phyloP scores from a whole-genome alignment of 2,113 vertebrate species.

The Limnothrissa miodon region DNA sequence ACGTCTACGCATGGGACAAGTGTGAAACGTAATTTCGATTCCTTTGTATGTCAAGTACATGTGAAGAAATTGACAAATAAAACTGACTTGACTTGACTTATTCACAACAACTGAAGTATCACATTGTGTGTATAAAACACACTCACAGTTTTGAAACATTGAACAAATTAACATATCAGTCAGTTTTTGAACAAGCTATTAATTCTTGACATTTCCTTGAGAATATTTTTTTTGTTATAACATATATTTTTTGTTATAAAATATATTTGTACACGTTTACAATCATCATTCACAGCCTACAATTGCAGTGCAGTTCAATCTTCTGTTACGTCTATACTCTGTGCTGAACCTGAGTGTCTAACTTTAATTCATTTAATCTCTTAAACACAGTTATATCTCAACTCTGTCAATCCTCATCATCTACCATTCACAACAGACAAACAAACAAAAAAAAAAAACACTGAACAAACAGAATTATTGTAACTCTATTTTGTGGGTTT shows the following conservation, averaged over 20 bases:
- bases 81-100: no score
- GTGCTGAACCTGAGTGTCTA: no score
- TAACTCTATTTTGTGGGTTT: background rate
- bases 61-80: no score
- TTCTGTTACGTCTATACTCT: no score
- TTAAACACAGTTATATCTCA: no score
- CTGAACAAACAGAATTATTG: background rate
- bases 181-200: background rate
- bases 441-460: background rate
- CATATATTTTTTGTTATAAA: no score
- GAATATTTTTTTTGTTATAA: background rate
- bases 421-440: background rate
- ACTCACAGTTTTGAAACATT: background rate
- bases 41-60: no score
- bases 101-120: background rate
- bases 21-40: no score
- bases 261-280: background rate
- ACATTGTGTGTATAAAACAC: background rate
- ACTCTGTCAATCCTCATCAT: no score
- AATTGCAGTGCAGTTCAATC: no score
- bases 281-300: background rate
- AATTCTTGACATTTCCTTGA: background rate
- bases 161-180: background rate
- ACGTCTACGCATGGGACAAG: no score
- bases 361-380: no score